A percentile compares a stretch with the other conserved stretches of the same genome.
phyloP scores from a whole-genome alignment of 2,113 vertebrate genomes.

The Brachirus orientalis region DNA sequence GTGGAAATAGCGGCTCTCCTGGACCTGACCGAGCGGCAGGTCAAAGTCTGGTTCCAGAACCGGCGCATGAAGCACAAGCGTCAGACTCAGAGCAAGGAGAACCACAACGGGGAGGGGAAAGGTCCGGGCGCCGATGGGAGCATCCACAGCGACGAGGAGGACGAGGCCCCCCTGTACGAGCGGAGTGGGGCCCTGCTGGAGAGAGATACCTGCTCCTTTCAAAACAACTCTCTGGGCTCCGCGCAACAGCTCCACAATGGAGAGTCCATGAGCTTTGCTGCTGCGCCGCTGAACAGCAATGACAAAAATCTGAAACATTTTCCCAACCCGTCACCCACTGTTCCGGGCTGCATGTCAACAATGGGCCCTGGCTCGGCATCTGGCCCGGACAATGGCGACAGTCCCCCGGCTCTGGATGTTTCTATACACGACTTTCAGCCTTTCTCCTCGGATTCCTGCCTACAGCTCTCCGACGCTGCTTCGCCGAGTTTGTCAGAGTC shows the following conservation, averaged over 20 bases:
- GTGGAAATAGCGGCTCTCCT: conserved; percentile 97
- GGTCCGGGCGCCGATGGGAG: conserved; percentile 87
- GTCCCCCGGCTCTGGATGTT: conserved; percentile 94
- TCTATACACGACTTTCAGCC: conserved; percentile 96
- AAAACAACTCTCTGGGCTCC: conserved; percentile 89
- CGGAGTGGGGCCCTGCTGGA: conserved; percentile 95
- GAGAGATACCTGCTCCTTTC: conserved; percentile 94
- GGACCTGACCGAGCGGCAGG: conserved; percentile 97
- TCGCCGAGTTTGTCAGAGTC: conserved; percentile 96
- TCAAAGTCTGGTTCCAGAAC: conserved; percentile 99
- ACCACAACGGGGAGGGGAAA: conserved; percentile 91
- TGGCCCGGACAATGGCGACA: conserved; percentile 95
- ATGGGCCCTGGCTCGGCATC: conserved; percentile 96
- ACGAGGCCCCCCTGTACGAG: conserved; percentile 91
- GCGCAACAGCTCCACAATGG: conserved; percentile 93
- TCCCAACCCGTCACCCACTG: conserved; percentile 97
- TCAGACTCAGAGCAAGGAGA: conserved; percentile 98
- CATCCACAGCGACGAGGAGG: conserved; percentile 92
- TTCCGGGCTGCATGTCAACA: conserved; percentile 96
- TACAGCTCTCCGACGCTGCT: conserved; percentile 94
- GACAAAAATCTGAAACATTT: conserved; percentile 99
- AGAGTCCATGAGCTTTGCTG: conserved; percentile 89
- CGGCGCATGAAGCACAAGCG: conserved; percentile 99
- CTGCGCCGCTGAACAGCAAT: conserved; percentile 95
- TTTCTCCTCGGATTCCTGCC: conserved; percentile 97